Evolutionary conservation across 2,797 vertebrate genomes (phyloP).

Genomic region (Arnoldichthys spilopterus): DNA sequence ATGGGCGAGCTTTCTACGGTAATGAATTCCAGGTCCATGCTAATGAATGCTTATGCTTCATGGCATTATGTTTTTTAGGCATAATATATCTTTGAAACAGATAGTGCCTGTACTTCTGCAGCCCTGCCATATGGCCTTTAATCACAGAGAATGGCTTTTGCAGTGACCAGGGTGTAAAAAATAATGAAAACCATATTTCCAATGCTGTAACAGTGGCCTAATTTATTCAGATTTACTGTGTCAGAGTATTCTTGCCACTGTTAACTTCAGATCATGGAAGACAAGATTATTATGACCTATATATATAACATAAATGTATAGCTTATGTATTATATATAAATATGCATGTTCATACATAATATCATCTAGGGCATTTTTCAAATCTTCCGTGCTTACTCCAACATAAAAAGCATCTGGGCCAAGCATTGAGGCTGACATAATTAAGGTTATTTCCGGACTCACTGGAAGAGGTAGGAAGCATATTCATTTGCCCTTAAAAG

Average conservation of each 20-base stretch:
- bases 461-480: background rate
- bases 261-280: constrained; percentile 59
- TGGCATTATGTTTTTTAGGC: constrained; percentile 67
- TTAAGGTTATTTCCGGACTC: constrained; percentile 4
- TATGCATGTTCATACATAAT: constrained; percentile 3
- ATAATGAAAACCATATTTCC: constrained; percentile 66
- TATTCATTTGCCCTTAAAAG: background rate
- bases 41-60: constrained; percentile 70
- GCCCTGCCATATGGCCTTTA: constrained; percentile 59
- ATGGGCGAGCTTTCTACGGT: constrained; percentile 40
- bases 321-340: constrained; percentile 8
- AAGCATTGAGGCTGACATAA: constrained; percentile 4
- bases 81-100: constrained; percentile 61
- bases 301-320: constrained; percentile 6
- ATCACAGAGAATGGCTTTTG: constrained; percentile 65
- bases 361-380: background rate
- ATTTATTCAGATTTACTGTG: constrained; percentile 68
- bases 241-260: constrained; percentile 62
- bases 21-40: constrained; percentile 70
- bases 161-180: constrained; percentile 65
- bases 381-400: background rate
- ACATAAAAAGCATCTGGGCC: background rate
- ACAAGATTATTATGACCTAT: constrained; percentile 52
- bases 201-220: constrained; percentile 60
- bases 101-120: constrained; percentile 62